Conservation (phyloP, 2,888 invertebrate species). For the Octonoba sinensis region DNA sequence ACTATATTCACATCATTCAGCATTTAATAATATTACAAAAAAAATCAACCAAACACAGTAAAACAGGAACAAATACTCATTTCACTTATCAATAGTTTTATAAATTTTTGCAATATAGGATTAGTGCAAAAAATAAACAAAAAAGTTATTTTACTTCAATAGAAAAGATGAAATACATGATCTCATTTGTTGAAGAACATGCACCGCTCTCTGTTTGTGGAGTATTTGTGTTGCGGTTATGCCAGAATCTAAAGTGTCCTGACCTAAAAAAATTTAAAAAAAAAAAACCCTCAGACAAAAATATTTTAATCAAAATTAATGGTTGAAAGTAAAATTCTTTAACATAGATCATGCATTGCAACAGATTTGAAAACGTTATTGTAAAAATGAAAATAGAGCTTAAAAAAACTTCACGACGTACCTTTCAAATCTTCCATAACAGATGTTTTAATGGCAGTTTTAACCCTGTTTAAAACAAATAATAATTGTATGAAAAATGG, state of each 20-base stretch:
- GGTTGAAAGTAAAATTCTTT: neutral
- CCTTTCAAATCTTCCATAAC: slow-evolving; percentile 59
- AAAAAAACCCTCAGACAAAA: neutral
- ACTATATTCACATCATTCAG: no score
- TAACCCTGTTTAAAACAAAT: slow-evolving; percentile 35
- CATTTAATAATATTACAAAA: no score
- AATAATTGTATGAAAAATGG: neutral
- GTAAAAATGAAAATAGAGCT: neutral
- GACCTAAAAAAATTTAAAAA: slow-evolving; percentile 28
- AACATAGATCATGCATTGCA: neutral
- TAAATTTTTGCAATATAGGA: no score
- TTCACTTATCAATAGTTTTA: no score
- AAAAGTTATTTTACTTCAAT: slow-evolving; percentile 41
- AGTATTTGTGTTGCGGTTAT: slow-evolving; percentile 49
- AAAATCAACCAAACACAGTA: no score
- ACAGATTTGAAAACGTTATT: neutral
- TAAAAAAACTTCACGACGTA: neutral
- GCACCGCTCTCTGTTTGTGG: slow-evolving; percentile 60
- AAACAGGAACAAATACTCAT: no score
- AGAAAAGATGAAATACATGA: slow-evolving; percentile 66
- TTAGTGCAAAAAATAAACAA: no score
- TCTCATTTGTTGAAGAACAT: slow-evolving; percentile 63
- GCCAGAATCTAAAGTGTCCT: slow-evolving; percentile 44
- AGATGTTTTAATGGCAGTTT: slow-evolving; percentile 57
- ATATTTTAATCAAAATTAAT: neutral